Evolutionary conservation across 2,797 vertebrate genomes (phyloP), one percentile per base, ranked within the genome.

Genomic region (Anniella stebbinsi): DNA sequence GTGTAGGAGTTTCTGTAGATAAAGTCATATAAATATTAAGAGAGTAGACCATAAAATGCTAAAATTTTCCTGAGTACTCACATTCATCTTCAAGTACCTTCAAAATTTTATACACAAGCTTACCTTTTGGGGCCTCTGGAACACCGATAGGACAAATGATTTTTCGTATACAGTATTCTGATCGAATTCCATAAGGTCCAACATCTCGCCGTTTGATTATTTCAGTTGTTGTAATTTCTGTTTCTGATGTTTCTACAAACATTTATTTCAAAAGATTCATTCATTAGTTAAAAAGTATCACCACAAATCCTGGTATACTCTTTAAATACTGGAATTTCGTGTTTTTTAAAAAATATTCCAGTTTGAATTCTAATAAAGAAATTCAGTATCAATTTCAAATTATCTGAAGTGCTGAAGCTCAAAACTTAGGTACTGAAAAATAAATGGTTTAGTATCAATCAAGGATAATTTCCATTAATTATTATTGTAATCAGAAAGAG

Each of bases 161-260:
- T 97, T 99, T 99, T 90, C 99, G 98, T 94, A 99, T 98, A 94
- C 99, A 99, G 94, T 99, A 99, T 93, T 99, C 99, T 0, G 99
- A 99, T 54, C 99, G 98, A 94, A 99, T 99, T 87, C 98, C 99
- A 0, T 99, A 99, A 0, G 98, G 98, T 67, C 98, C 98, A 87
- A 99, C 99, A 76, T 99, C 99, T 77, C 99, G 97, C 4, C 99
- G 97, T 94, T 99, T 99, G 96, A 99, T 99, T 96, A 99, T 99
- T 98, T 99, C 99, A 1, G 99, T 99, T 87, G 99, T 99, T 92
- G 98, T 99, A 96, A 99, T 99, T 97, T 99, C 99, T 1, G 98
- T 99, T 85, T 99, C 99, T 5, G 99, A 98, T 2, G 98, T 99
- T 97, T 99, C 99, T 99, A 97, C 95, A 94, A 97, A 91, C 97